Evolutionary conservation across 1,140 invertebrate genomes (phyloP), one percentile per base, ranked within the genome.

Genomic region (Gryon sp.): DNA sequence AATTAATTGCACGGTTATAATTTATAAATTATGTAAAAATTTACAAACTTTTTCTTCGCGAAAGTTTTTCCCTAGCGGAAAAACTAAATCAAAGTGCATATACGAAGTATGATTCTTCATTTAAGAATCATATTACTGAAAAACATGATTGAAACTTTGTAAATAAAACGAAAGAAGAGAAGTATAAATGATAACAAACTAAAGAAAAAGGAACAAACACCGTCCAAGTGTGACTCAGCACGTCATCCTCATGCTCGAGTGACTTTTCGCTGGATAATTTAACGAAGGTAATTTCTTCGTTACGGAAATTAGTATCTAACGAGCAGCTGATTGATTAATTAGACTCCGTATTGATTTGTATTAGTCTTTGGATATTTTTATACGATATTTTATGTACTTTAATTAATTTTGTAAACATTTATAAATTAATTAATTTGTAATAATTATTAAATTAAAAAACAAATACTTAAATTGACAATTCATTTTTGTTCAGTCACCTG

Each of bases 251-350:
- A 11, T 36, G 19, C 15, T 59, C 11, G 41, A 65, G 45, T 59
- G 60, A 73, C 30, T 62, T 63, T 30, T 62, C 24, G 19, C 11
- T 38, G 48, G 57, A 73, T 57, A 32, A 55, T 40, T 63, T 63
- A 63, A 62, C 57, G 57, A 63, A 63, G 69, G 59, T 36, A 63
- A 63, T 63, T 72, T 62, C 48, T 62, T 48, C 48, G 69, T 34
- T 22, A 34, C 32, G 48, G 43, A 65, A 74, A 74, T 74, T 74
- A 45, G 60, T 65, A 65, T 65, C 70, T 74, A 74, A 74, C 70
- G 70, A 74, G 59, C 70, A 34, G 15, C 43, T 74, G 70, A 74
- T 74, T 74, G 60, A 74, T 74, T 59, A 70, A 70, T 60, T 70
- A 70, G 43, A 19, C 52, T 70, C 43, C 26, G 38, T 70, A 70